Base-by-base conservation (phyloP, 2,113 vertebrate genomes). In the Rhodinocichla rosea region DNA sequence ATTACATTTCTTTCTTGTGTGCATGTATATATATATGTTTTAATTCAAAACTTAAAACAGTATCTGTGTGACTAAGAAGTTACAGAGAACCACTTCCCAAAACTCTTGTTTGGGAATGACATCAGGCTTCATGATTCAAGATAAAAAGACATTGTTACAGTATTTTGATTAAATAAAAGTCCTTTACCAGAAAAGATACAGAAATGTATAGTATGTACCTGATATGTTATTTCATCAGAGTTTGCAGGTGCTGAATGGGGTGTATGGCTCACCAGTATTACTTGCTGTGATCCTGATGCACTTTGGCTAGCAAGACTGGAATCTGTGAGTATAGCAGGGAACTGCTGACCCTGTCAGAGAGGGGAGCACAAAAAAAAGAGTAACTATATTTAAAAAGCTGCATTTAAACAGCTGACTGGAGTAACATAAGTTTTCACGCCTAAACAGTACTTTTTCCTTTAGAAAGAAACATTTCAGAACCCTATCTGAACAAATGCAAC, bases 211-310 rank as follows among this genome's bases (percentile, higher is more conserved):
- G 2, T 20, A 86, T 8, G 21, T 97, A 98, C 98, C 98, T 98
- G 98, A 91, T 98, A 98, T 0, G 98, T 76, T 75, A 98, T 89
- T 55, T 98, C 98, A 44, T 98, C 98, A 15, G 98, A 97, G 32
- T 87, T 81, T 8, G 96, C 44, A 15, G 97, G 74, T 20, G 97
- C 64, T 15, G 98, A 80, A 52, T 98, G 98, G 8, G 98, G 83
- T 16, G 98, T 95, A 79, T 99, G 99, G 97, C 99, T 99, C 97
- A 99, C 99, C 44, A 99, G 96, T 90, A 99, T 99, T 80, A 99
- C 99, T 87, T 99, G 99, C n/a, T 99, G 99, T 2, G 97, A 98
- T 78, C 90, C 97, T 65, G 97, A 84, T 40, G 95, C 97, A 22
- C 98, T 93, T 67, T 98, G 98, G 75, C 98, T 98, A 6, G 98